Percentiles rank a stretch among this genome's conserved stretches.
Evolutionary conservation across 2,113 vertebrate genomes (phyloP).

Genomic region (Leptobrachium ailaonicum): DNA sequence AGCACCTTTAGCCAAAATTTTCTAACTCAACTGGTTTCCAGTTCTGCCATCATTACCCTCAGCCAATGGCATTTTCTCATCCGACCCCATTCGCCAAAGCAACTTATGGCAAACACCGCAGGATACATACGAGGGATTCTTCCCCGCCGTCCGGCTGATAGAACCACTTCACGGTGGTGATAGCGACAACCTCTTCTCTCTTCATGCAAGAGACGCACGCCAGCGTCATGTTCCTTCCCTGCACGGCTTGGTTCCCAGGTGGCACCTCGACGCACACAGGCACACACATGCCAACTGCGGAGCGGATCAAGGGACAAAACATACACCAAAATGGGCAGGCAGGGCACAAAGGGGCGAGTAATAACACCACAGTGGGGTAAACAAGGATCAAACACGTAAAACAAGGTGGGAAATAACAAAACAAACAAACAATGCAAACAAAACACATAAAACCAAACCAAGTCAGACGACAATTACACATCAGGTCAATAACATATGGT

Average conservation of each 20-base stretch:
- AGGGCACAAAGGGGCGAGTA: not conserved
- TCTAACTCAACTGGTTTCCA: too few species aligned
- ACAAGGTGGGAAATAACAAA: too few species aligned
- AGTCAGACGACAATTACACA: too few species aligned
- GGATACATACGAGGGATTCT: conserved; percentile 73
- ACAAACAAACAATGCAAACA: not conserved
- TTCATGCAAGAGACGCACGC: conserved; percentile 92
- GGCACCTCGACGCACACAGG: conserved; percentile 89
- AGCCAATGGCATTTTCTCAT: too few species aligned
- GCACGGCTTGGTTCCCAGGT: conserved; percentile 83
- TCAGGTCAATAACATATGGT: too few species aligned
- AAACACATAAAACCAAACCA: not conserved
- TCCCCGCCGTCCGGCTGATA: conserved; percentile 66
- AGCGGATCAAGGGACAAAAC: conserved; percentile 19
- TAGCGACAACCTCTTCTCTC: conserved; percentile 85
- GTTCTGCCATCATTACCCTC: too few species aligned
- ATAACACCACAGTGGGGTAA: not conserved
- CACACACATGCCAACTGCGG: conserved; percentile 72
- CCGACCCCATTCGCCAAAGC: too few species aligned
- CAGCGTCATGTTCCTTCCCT: conserved; percentile 82
- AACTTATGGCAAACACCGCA: not conserved
- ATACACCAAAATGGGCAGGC: conserved; percentile 1
- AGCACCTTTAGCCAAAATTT: too few species aligned
- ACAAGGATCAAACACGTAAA: not conserved
- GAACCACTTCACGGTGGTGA: conserved; percentile 85